Base-by-base conservation (phyloP, 30 jellyfish, hydroid and myxozoan species). In the Aurelia sp. region DNA sequence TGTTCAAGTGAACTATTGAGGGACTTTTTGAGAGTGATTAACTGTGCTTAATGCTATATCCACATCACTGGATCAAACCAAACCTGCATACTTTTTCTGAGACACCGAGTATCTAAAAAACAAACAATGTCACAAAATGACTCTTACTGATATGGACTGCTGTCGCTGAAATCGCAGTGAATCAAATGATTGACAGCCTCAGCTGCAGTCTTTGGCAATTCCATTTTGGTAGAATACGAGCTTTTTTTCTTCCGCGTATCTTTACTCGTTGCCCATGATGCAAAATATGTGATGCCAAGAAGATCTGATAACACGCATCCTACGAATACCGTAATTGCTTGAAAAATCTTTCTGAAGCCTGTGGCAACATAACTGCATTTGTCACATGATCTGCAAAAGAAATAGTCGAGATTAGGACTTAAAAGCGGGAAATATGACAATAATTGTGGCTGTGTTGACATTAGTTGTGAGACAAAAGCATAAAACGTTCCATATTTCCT, bases 111-210 rank as follows among this genome's bases (percentile, higher is more conserved):
- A 27, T 27, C 6, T 40, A 7, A 40, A 58, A 58, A 58, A n/a
- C n/a, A 58, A 58, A 20, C 4, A 27, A 27, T 1, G 33, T 59
- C 23, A 21, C 2, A 9, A 4, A 59, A 59, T 9, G 3, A 59
- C 13, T 59, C 69, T 59, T 59, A 59, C 69, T 59, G 12, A 59
- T 10, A 59, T 11, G 69, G 69, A 13, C 55, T 44, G 55, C 55
- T 44, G 55, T 59, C 13, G 69, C 16, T 59, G 0, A 6, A 18
- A 4, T 18, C 69, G 33, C 69, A 59, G 11, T 12, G 23, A 5
- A 59, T n/a, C 69, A 59, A 59, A 59, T 59, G 69, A 59, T 59
- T 59, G 3, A 59, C 69, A 59, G 69, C 69, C 69, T 59, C 69
- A 11, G 11, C 16, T 18, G 69, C 23, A 13, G 23, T 59, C 33